Evolutionary conservation across 2,888 invertebrate genomes (phyloP), one percentile per base, ranked within the genome.

Genomic region (Morpho deidamia): DNA sequence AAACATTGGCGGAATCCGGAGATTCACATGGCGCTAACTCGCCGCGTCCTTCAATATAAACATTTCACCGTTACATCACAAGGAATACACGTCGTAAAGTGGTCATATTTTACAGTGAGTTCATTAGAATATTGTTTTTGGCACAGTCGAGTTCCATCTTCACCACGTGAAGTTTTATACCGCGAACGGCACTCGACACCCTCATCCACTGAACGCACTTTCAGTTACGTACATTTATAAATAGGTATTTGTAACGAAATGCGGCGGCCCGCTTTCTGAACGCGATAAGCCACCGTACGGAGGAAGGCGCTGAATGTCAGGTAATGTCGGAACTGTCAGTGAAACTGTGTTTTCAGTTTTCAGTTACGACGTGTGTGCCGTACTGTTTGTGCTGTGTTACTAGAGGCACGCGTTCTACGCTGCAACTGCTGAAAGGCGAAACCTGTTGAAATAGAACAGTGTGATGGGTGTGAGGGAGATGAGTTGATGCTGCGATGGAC

Each of bases 371-470:
- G 84, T 87, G 86, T 84, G 82, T 77, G 79, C 76, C 81, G 77
- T 74, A 75, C 85, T 81, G 85, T 86, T 87, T 83, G 86, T 82
- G 81, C 86, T 79, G 81, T 72, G 82, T 81, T 83, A 87, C 86
- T 85, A 86, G 78, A 77, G 84, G 80, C 83, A 87, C 87, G 85
- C 84, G 81, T 78, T 81, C 78, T 71, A 74, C 67, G 67, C 81
- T 85, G 86, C 83, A 81, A 81, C 78, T 74, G 76, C 83, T 88
- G 86, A 88, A 85, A 89, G 77, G 82, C 81, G 85, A 87, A 88
- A 89, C 89, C 89, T 89, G 89, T 89, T 89, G 89, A 88, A 88
- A 86, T 88, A 78, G 85, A 81, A 85, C 76, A 67, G 80, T 74
- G 73, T 73, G 75, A 78, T 72, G 77, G 54, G 87, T 59, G 78